phyloP scores from a whole-genome alignment of 1,140 invertebrate species.

The Hylyphantes graminicola region DNA sequence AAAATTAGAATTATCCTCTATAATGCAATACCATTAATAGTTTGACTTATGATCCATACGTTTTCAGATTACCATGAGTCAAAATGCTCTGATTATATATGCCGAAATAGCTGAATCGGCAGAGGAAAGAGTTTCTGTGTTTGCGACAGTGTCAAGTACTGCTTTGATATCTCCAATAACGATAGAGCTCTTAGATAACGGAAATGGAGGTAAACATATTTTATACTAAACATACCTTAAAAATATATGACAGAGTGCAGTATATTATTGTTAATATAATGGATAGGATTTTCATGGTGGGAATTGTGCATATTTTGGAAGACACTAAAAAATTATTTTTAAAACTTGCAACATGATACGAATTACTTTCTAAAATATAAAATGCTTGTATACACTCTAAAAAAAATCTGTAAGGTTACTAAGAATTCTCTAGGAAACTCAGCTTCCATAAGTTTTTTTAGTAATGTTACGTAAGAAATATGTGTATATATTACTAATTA shows the following conservation, averaged over 20 bases:
- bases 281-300: not conserved
- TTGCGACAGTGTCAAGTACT: slow-evolving; percentile 28
- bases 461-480: no score
- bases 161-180: not conserved
- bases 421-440: no score
- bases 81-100: slow-evolving; percentile 41
- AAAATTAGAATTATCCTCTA: no score
- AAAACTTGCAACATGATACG: not conserved
- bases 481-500: no score
- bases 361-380: no score
- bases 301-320: not conserved
- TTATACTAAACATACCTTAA: not conserved
- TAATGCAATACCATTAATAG: no score
- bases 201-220: slow-evolving; percentile 43
- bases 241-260: not conserved
- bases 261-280: not conserved
- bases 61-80: not conserved
- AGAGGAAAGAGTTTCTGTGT: not conserved
- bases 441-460: no score
- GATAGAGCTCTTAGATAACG: slow-evolving; percentile 41
- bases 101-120: not conserved
- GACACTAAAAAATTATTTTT: not conserved
- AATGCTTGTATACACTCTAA: no score
- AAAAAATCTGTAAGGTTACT: no score
- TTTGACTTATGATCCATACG: not conserved